phyloP scores from a whole-genome alignment of 1,140 invertebrate genomes.

The Nautilus pompilius region DNA sequence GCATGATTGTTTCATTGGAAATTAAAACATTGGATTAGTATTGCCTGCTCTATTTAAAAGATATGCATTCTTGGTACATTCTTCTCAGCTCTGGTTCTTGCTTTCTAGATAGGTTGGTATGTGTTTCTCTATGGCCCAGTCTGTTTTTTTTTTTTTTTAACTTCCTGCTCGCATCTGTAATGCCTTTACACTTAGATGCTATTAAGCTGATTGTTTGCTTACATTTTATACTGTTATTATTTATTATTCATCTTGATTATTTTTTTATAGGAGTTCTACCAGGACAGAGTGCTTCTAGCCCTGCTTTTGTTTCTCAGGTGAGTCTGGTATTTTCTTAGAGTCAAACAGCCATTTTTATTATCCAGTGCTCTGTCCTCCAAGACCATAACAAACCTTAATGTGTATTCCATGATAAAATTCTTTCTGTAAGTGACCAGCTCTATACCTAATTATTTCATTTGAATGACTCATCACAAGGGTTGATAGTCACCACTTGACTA shows the following conservation, averaged over 20 bases:
- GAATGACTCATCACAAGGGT: background rate
- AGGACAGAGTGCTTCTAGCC: conserved; percentile 14
- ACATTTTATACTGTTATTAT: conserved; percentile 10
- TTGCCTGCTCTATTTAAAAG: no score
- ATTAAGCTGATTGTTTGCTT: conserved; percentile 11
- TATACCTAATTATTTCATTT: background rate
- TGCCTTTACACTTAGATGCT: background rate
- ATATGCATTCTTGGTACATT: no score
- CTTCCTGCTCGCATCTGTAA: background rate
- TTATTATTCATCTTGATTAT: background rate
- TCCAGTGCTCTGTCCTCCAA: background rate
- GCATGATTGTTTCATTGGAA: no score
- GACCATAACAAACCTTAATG: background rate
- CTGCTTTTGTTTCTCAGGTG: conserved; percentile 22
- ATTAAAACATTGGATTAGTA: no score
- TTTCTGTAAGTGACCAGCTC: background rate
- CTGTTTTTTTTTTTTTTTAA: background rate
- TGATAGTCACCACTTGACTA: background rate
- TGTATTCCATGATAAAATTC: background rate
- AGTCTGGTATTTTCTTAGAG: conserved; percentile 6
- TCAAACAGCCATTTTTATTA: background rate
- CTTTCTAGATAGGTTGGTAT: background rate
- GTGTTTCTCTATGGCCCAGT: background rate
- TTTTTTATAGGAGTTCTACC: conserved; percentile 24
- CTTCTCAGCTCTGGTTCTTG: background rate